phyloP scores from a whole-genome alignment of 2,797 vertebrate species.

The Pangasius macronema region DNA sequence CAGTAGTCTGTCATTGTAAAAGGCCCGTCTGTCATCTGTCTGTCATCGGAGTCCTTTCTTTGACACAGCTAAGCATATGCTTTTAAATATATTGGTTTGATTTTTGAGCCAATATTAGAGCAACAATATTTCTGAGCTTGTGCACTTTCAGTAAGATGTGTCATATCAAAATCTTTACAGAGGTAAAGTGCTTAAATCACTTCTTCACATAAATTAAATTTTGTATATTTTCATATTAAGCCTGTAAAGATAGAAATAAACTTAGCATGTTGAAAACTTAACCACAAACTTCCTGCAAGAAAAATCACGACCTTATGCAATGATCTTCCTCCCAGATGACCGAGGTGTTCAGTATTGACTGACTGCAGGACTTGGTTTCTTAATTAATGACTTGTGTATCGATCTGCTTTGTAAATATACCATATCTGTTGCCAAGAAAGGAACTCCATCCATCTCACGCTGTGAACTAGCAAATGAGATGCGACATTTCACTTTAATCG shows the following conservation, averaged over 20 bases:
- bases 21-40: conserved; percentile 53
- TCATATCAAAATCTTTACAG: background rate
- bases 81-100: conserved; percentile 67
- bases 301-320: conserved; percentile 16
- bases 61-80: conserved; percentile 33
- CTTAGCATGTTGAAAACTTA: background rate
- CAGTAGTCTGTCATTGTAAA: conserved; percentile 61
- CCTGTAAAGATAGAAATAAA: conserved; percentile 7
- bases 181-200: background rate
- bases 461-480: conserved; percentile 60
- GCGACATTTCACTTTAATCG: conserved; percentile 33
- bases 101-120: conserved; percentile 64
- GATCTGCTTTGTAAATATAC: conserved; percentile 58
- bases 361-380: conserved; percentile 64
- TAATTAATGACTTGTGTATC: conserved; percentile 70
- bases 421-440: conserved; percentile 29
- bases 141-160: background rate
- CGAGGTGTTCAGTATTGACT: conserved; percentile 59
- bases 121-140: conserved; percentile 41
- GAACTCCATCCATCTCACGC: conserved; percentile 60
- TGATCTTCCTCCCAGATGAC: conserved; percentile 61
- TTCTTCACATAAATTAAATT: conserved; percentile 21
- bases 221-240: conserved; percentile 1
- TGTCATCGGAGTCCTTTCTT: conserved; percentile 29
- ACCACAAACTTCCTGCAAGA: conserved; percentile 8